Evolutionary conservation across 2,888 invertebrate species (phyloP).

Genomic region (Yponomeuta malinellus): DNA sequence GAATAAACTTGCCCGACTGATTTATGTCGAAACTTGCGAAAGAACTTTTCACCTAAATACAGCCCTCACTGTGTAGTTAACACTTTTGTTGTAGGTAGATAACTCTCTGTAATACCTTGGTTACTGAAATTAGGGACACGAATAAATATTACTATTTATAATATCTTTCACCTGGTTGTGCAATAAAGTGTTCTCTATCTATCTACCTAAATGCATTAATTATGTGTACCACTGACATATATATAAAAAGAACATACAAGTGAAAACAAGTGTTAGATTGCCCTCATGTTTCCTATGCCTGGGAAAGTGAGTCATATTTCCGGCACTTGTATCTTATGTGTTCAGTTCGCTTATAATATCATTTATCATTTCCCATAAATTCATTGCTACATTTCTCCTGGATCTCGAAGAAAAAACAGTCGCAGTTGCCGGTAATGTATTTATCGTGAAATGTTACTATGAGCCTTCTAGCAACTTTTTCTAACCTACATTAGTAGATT

Average conservation of each 20-base stretch:
- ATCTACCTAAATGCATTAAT: too few species aligned
- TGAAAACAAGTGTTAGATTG: not conserved
- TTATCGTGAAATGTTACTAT: not conserved
- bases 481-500: not conserved
- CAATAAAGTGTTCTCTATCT: too few species aligned
- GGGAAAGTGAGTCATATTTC: not conserved
- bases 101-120: not conserved
- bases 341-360: not conserved
- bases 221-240: too few species aligned
- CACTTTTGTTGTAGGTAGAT: not conserved
- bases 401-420: not conserved
- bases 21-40: conserved; percentile 7
- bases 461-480: not conserved
- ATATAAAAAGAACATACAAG: too few species aligned
- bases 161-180: too few species aligned
- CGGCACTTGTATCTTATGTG: not conserved
- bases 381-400: not conserved
- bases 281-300: not conserved
- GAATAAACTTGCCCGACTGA: conserved; percentile 10
- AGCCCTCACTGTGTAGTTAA: not conserved
- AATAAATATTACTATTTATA: too few species aligned
- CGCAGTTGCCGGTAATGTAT: not conserved
- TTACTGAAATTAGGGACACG: too few species aligned
- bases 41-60: not conserved
- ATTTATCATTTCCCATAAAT: not conserved